Evolutionary conservation across 2,797 vertebrate genomes (phyloP).

Genomic region (Pseudocheirus occidentalis): DNA sequence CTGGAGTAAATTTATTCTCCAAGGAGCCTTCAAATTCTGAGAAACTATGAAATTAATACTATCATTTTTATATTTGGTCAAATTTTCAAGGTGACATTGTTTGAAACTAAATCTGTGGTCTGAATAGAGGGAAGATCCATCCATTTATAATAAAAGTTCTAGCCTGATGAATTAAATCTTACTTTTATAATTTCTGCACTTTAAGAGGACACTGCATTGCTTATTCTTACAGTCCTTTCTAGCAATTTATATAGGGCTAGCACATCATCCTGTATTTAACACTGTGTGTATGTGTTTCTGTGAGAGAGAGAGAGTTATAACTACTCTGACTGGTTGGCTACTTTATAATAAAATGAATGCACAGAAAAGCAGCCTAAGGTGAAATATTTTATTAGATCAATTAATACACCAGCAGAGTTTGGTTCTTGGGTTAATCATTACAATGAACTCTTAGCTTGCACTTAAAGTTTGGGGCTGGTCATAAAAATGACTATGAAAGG

Average conservation of each 20-base stretch:
- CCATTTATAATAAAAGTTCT: not conserved
- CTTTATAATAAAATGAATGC: slow-evolving; percentile 77
- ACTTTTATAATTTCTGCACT: slow-evolving; percentile 52
- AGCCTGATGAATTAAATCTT: slow-evolving; percentile 57
- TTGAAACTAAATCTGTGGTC: not conserved
- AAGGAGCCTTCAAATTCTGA: not conserved
- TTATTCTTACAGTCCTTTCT: slow-evolving; percentile 53
- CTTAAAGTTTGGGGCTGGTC: slow-evolving; percentile 73
- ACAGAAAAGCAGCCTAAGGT: slow-evolving; percentile 78
- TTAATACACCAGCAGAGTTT: slow-evolving; percentile 80
- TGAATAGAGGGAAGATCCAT: not conserved
- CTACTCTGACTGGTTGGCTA: slow-evolving; percentile 71
- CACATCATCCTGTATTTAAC: slow-evolving; percentile 71
- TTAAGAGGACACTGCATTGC: slow-evolving; percentile 57
- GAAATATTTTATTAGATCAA: slow-evolving; percentile 83
- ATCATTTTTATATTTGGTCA: slow-evolving; percentile 24
- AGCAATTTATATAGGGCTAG: slow-evolving; percentile 66
- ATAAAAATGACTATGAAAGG: slow-evolving; percentile 79
- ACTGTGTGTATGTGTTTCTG: not conserved
- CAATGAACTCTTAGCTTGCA: slow-evolving; percentile 77
- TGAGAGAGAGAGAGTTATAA: slow-evolving; percentile 75
- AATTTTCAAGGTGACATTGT: slow-evolving; percentile 19
- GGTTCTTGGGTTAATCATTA: slow-evolving; percentile 81
- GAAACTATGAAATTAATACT: not conserved
- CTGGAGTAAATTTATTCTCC: not conserved